Evolutionary conservation across 2,113 vertebrate genomes (phyloP).

Genomic region (Crotalus tigris): DNA sequence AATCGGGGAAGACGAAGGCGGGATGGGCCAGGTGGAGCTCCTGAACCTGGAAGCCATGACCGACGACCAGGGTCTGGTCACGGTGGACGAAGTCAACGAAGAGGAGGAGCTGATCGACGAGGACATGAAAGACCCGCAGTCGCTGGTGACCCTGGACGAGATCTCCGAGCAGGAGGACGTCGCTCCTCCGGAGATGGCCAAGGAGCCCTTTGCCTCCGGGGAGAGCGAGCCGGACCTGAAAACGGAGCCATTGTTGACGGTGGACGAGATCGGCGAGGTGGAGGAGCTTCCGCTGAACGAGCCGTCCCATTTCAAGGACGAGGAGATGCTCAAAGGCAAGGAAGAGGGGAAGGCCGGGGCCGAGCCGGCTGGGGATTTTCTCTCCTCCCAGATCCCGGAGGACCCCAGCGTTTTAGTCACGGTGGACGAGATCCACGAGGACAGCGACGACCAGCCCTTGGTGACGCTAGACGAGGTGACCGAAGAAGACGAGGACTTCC

Average conservation of each 20-base stretch:
- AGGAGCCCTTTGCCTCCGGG: slow-evolving; percentile 19
- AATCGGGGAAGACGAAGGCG: slow-evolving; percentile 83
- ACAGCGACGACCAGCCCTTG: slow-evolving; percentile 64
- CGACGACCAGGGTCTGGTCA: slow-evolving; percentile 58
- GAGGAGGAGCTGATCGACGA: slow-evolving; percentile 71
- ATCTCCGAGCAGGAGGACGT: slow-evolving; percentile 73
- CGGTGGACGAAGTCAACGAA: slow-evolving; percentile 78
- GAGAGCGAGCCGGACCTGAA: slow-evolving; percentile 65
- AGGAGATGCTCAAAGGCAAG: slow-evolving; percentile 32
- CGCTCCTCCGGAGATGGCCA: slow-evolving; percentile 22
- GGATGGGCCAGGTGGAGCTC: slow-evolving; percentile 22
- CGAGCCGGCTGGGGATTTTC: slow-evolving; percentile 42
- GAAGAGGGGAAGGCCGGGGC: slow-evolving; percentile 28
- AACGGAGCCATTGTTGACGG: slow-evolving; percentile 68
- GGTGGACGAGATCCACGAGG: slow-evolving; percentile 70
- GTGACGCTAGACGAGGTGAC: slow-evolving; percentile 73
- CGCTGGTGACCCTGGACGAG: slow-evolving; percentile 78
- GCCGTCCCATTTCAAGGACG: slow-evolving; percentile 9
- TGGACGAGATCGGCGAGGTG: slow-evolving; percentile 74
- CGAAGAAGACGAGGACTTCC: slow-evolving; percentile 71
- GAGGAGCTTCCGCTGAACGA: slow-evolving; percentile 69
- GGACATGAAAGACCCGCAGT: slow-evolving; percentile 61
- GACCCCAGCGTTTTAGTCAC: slow-evolving; percentile 65
- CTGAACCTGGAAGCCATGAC: background rate
- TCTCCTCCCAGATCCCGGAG: slow-evolving; percentile 61